A percentile compares a stretch with the other conserved stretches of the same genome.
These are phyloP conservation scores for Tachypleus tridentatus DNA, from an alignment of 1,140 invertebrate species.

Conservation along the genomic window DNA sequence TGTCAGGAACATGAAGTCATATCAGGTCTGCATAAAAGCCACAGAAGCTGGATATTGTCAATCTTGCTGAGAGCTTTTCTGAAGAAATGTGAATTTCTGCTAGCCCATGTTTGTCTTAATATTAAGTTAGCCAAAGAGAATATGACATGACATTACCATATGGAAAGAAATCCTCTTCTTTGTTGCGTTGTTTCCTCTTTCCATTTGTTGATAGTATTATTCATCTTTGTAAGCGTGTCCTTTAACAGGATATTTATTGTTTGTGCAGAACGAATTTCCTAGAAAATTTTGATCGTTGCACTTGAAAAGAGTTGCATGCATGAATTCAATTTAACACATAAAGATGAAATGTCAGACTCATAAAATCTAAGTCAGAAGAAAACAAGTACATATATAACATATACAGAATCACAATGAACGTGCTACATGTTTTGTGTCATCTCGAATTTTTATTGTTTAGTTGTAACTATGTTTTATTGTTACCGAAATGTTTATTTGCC, in stretches of 20 bases:
- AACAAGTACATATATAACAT: too few relatives aligned
- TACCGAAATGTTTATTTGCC: too few relatives aligned
- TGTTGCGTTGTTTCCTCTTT: not conserved
- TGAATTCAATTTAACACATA: too few relatives aligned
- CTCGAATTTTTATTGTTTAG: too few relatives aligned
- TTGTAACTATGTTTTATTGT: too few relatives aligned
- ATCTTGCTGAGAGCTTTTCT: constrained; percentile 1
- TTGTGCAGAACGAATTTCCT: not conserved
- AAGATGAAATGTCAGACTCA: too few relatives aligned
- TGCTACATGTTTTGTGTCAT: too few relatives aligned
- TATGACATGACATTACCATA: constrained; percentile 1
- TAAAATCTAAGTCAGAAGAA: too few relatives aligned
- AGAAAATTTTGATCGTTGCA: not conserved
- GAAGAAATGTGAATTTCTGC: not conserved
- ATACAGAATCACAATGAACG: too few relatives aligned
- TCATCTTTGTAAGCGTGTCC: not conserved
- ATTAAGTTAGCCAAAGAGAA: constrained; percentile 1
- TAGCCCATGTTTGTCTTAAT: not conserved
- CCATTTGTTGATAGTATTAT: not conserved
- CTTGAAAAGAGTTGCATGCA: too few relatives aligned
- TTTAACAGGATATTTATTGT: not conserved
- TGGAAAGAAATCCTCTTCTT: not conserved
- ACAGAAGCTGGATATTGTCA: not conserved
- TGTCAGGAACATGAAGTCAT: constrained; percentile 1
- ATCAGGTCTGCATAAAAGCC: constrained; percentile 3